A percentile compares a stretch with the other conserved stretches of the same genome.
Evolutionary conservation across 2,888 invertebrate genomes (phyloP).

Genomic region (Caenorhabditis wallacei): DNA sequence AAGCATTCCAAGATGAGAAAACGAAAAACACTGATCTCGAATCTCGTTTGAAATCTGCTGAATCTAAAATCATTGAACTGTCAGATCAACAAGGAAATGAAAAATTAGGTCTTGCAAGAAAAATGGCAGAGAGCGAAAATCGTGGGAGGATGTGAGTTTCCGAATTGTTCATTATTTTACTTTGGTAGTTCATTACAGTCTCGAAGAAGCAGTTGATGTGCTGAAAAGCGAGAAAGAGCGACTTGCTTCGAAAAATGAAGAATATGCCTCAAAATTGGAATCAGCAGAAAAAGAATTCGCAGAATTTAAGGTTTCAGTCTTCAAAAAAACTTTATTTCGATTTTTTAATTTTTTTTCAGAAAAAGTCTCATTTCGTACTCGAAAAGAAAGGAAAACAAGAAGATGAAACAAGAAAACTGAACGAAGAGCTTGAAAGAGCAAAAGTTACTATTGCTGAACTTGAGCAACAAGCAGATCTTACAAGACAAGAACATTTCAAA

Average conservation of each 20-base stretch:
- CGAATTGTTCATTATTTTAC: background rate
- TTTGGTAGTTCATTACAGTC: constrained; percentile 21
- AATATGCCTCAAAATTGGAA: constrained; percentile 23
- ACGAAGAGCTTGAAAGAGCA: constrained; percentile 43
- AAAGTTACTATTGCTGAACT: constrained; percentile 23
- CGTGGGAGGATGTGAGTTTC: constrained; percentile 50
- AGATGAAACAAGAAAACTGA: constrained; percentile 33
- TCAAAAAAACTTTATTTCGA: background rate
- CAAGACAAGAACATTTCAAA: constrained; percentile 45
- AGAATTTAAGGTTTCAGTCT: constrained; percentile 46
- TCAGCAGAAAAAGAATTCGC: constrained; percentile 47
- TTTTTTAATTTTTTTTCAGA: too few species aligned
- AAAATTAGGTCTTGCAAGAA: constrained; percentile 56
- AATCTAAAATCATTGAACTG: constrained; percentile 43
- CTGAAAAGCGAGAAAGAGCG: constrained; percentile 45
- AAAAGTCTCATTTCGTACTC: constrained; percentile 60
- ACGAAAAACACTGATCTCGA: constrained; percentile 35
- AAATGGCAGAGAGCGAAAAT: constrained; percentile 60
- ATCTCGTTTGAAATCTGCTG: constrained; percentile 37
- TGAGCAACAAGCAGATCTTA: constrained; percentile 35
- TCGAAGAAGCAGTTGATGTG: constrained; percentile 61
- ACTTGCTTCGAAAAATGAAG: constrained; percentile 32
- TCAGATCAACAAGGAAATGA: constrained; percentile 61
- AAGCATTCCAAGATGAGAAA: constrained; percentile 46
- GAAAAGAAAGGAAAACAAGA: constrained; percentile 55